Evolutionary conservation across 2,113 vertebrate genomes (phyloP).

Genomic region (Sylvietta virens): DNA sequence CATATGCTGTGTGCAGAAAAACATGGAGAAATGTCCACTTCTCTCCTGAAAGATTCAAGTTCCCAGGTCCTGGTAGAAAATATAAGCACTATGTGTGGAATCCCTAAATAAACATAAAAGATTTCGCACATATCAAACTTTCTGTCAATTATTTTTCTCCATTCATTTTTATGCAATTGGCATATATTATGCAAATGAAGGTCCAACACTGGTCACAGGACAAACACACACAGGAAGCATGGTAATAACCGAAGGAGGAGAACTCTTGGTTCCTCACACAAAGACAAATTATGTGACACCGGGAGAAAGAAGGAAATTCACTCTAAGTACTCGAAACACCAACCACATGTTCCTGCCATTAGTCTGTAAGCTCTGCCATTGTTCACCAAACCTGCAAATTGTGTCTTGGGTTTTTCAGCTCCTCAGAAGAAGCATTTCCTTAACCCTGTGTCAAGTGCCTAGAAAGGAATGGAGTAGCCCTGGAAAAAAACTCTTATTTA

Average conservation of each 20-base stretch:
- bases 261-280: background rate
- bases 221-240: background rate
- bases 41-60: background rate
- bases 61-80: background rate
- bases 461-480: background rate
- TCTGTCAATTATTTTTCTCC: background rate
- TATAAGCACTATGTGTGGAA: background rate
- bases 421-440: background rate
- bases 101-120: background rate
- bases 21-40: rapidly evolving
- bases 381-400: rapidly evolving
- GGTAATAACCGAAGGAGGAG: background rate
- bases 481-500: background rate
- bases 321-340: background rate
- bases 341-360: background rate
- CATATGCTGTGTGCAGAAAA: background rate
- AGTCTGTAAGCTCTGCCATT: background rate
- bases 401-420: background rate
- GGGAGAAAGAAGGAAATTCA: background rate
- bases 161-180: background rate
- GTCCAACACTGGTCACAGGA: background rate
- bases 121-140: background rate
- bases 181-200: background rate
- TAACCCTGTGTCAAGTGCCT: background rate
- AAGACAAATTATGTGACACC: background rate